These are phyloP conservation scores for Cyphomyrus plagiostoma DNA, from an alignment of 2,113 vertebrate genomes.

Conservation along the genomic window DNA sequence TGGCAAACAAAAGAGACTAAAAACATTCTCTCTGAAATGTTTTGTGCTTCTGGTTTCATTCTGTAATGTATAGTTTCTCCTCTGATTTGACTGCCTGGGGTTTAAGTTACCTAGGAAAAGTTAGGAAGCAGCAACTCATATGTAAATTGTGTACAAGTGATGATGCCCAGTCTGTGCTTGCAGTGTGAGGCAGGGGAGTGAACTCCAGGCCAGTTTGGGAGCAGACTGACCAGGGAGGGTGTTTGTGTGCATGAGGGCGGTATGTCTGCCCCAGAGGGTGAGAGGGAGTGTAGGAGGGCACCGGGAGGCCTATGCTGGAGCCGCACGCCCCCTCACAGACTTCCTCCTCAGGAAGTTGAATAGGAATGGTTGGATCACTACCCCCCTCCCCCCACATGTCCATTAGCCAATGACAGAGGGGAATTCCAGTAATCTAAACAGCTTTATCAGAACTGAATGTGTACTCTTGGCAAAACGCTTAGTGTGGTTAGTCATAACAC, in stretches of 20 bases:
- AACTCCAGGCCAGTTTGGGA: background rate
- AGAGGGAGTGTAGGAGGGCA: background rate
- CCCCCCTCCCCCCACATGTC: background rate
- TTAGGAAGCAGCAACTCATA: background rate
- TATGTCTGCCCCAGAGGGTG: background rate
- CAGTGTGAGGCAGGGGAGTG: background rate
- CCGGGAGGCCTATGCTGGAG: background rate
- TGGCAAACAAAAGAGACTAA: background rate
- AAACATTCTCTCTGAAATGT: background rate
- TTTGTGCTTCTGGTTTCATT: background rate
- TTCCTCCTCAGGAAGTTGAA: constrained; percentile 6
- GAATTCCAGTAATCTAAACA: constrained; percentile 22
- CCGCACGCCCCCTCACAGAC: background rate
- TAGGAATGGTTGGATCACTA: background rate
- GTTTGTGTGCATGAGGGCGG: background rate
- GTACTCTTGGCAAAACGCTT: background rate
- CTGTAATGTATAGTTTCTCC: background rate
- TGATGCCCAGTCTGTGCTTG: background rate
- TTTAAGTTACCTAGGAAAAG: background rate
- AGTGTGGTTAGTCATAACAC: constrained; percentile 4
- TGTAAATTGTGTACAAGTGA: background rate
- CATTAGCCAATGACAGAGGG: background rate
- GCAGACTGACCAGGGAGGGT: background rate
- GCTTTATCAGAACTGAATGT: constrained; percentile 11
- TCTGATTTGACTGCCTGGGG: background rate